Evolutionary conservation across 2,888 invertebrate genomes (phyloP).

Genomic region (Ametastegia equiseti): DNA sequence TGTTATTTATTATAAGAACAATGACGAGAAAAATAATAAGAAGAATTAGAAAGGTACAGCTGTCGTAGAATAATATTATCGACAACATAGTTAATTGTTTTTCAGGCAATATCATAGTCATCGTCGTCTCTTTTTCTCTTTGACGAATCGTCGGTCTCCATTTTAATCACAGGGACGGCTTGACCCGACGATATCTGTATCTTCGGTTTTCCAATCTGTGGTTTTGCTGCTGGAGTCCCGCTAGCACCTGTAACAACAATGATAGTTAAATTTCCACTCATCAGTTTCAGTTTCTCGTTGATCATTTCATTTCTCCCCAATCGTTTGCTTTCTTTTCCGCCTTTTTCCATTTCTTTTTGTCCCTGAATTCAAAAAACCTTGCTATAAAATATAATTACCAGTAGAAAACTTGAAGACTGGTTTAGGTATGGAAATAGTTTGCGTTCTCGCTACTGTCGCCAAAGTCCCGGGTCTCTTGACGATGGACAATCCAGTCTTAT

Average conservation of each 20-base stretch:
- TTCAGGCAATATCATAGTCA: slow-evolving; percentile 70
- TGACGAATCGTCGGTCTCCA: slow-evolving; percentile 66
- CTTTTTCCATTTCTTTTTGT: too few relatives aligned
- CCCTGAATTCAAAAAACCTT: not conserved
- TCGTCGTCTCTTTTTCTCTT: slow-evolving; percentile 71
- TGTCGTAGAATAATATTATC: not conserved
- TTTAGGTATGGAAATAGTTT: slow-evolving; percentile 85
- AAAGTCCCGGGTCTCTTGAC: slow-evolving; percentile 78
- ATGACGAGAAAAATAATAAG: not conserved
- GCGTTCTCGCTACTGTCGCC: slow-evolving; percentile 80
- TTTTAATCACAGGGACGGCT: slow-evolving; percentile 65
- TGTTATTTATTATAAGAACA: slow-evolving; percentile 34
- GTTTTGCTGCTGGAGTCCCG: slow-evolving; percentile 60
- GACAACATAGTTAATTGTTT: not conserved
- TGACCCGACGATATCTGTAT: slow-evolving; percentile 69
- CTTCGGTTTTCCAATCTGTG: slow-evolving; percentile 69
- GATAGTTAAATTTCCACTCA: too few relatives aligned
- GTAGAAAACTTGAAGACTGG: slow-evolving; percentile 85
- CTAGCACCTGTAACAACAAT: slow-evolving; percentile 59
- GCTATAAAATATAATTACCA: slow-evolving; percentile 61
- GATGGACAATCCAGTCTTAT: slow-evolving; percentile 78
- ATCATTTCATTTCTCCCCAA: too few relatives aligned
- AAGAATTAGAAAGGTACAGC: not conserved
- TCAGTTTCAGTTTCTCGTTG: too few relatives aligned
- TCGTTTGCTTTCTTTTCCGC: too few relatives aligned